Evolutionary conservation across 2,888 invertebrate species (phyloP).

Genomic region (Sarcophaga subvicina): DNA sequence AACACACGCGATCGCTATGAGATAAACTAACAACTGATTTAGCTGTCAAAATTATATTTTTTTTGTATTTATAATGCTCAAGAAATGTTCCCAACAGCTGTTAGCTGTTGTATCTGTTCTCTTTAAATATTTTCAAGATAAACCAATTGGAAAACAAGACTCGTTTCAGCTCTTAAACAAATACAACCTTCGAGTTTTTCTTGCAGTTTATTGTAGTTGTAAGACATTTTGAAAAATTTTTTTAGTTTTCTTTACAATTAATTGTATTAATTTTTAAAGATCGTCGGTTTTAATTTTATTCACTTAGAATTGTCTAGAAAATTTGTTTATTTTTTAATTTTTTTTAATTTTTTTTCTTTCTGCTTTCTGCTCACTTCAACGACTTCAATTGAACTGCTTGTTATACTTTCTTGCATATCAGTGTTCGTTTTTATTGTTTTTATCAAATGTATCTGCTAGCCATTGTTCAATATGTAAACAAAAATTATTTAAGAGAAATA

Average conservation of each 20-base stretch:
- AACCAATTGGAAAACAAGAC: slow-evolving; percentile 5
- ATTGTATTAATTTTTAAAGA: background rate
- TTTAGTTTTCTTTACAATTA: background rate
- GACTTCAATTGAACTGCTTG: slow-evolving; percentile 40
- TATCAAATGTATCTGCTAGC: slow-evolving; percentile 18
- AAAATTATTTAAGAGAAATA: slow-evolving; percentile 45
- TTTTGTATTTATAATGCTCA: background rate
- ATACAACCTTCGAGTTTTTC: slow-evolving; percentile 49
- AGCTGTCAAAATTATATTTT: background rate
- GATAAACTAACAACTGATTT: slow-evolving; percentile 15
- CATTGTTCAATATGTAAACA: slow-evolving; percentile 22
- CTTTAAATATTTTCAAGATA: slow-evolving; percentile 28
- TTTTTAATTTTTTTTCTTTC: slow-evolving; percentile 7
- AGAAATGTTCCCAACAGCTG: background rate
- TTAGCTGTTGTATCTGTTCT: background rate
- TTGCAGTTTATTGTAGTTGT: slow-evolving; percentile 37
- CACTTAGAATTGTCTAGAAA: slow-evolving; percentile 1
- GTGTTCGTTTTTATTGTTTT: slow-evolving; percentile 1
- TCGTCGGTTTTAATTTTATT: background rate
- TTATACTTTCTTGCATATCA: background rate
- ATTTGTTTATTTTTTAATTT: background rate
- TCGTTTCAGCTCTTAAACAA: background rate
- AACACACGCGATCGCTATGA: slow-evolving; percentile 50
- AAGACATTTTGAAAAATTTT: slow-evolving; percentile 27
- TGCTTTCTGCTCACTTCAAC: slow-evolving; percentile 46